Conservation (phyloP, 2,113 vertebrate species). For the Gallinago media region DNA sequence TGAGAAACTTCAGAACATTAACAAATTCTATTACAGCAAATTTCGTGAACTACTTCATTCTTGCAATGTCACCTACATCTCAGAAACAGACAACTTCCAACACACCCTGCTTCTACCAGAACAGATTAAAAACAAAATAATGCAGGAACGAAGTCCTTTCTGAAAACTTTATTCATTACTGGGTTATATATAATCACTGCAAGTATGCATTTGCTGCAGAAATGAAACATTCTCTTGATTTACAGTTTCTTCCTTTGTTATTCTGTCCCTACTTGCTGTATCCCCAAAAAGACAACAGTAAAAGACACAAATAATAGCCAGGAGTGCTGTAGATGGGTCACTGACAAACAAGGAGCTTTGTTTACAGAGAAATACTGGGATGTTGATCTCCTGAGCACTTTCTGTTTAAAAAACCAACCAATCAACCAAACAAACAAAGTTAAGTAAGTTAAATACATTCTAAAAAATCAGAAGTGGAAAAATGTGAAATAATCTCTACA, state of each 20-base stretch:
- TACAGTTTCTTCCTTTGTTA: neutral
- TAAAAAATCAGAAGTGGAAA: neutral
- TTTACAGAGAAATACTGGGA: neutral
- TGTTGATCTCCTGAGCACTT: neutral
- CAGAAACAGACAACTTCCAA: neutral
- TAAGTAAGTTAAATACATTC: neutral
- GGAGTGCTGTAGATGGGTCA: neutral
- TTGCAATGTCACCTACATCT: neutral
- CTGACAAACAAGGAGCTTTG: neutral
- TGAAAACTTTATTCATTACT: neutral
- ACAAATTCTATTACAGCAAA: neutral
- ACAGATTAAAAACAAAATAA: neutral
- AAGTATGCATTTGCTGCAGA: neutral
- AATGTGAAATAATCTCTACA: neutral
- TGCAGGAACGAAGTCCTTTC: neutral
- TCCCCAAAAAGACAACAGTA: neutral
- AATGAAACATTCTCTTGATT: neutral
- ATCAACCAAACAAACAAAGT: neutral
- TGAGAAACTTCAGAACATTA: neutral
- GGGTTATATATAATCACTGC: neutral
- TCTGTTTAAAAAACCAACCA: neutral
- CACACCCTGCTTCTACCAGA: neutral
- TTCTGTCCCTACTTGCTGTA: neutral
- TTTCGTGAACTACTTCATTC: neutral
- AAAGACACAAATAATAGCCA: neutral